Percentiles rank a stretch among this genome's conserved stretches.
Conservation (phyloP, 2,888 invertebrate species). For the Hirtodrosophila cameraria region DNA sequence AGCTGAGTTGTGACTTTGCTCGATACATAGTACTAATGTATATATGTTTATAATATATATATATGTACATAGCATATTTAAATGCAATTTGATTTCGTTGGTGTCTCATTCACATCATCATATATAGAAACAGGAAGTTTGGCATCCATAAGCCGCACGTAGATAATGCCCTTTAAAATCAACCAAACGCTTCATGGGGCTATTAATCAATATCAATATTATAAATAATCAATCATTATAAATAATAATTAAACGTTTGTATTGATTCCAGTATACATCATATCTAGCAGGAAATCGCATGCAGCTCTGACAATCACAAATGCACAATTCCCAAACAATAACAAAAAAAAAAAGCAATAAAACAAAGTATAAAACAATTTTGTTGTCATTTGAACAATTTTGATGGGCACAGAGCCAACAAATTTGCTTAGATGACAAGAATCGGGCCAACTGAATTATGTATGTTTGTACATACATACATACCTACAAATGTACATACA, state of each 20-base stretch:
- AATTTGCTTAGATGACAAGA: slow-evolving; percentile 42
- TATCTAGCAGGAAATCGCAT: slow-evolving; percentile 43
- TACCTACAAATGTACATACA: slow-evolving; percentile 1
- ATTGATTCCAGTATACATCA: not conserved
- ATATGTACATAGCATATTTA: slow-evolving; percentile 1
- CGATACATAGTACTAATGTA: too few species aligned
- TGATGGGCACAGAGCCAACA: slow-evolving; percentile 43
- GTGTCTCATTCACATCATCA: not conserved
- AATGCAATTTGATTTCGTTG: slow-evolving; percentile 11
- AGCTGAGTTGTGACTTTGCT: slow-evolving; percentile 25
- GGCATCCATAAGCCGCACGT: not conserved
- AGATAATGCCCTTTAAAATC: slow-evolving; percentile 19
- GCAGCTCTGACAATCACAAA: slow-evolving; percentile 18
- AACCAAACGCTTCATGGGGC: slow-evolving; percentile 1
- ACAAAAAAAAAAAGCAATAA: slow-evolving; percentile 2
- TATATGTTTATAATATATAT: too few species aligned
- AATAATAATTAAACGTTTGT: not conserved
- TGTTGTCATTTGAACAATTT: slow-evolving; percentile 39
- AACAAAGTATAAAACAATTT: slow-evolving; percentile 16
- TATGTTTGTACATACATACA: too few species aligned
- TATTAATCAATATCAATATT: slow-evolving; percentile 18
- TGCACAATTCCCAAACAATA: slow-evolving; percentile 20
- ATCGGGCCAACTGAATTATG: slow-evolving; percentile 18
- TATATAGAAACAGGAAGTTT: slow-evolving; percentile 12
- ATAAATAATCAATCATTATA: slow-evolving; percentile 18